Evolutionary conservation across 2,113 vertebrate genomes (phyloP).

Genomic region (Hepsetus odoe): DNA sequence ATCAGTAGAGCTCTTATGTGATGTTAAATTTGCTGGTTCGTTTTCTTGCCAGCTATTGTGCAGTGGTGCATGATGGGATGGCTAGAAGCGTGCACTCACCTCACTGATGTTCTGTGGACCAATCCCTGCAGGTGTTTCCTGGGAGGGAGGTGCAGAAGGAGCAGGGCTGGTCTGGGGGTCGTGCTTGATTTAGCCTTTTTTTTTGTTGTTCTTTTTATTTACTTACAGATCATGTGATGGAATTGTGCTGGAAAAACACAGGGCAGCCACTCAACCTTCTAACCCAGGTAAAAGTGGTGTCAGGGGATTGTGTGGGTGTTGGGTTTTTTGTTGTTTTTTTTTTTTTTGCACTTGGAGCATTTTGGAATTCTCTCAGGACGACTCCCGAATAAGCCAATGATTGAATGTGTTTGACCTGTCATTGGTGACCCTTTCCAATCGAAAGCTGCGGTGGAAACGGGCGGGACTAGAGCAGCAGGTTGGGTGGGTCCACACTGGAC

Average conservation of each 20-base stretch:
- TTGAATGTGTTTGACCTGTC: constrained; percentile 77
- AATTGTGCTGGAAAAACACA: constrained; percentile 59
- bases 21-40: constrained; percentile 56
- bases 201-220: constrained; percentile 57
- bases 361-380: constrained; percentile 76
- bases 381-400: constrained; percentile 71
- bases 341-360: constrained; percentile 58
- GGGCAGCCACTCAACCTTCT: constrained; percentile 41
- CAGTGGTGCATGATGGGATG: constrained; percentile 65
- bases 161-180: constrained; percentile 33
- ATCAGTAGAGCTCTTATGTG: constrained; percentile 62
- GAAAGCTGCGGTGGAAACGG: constrained; percentile 60
- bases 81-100: constrained; percentile 4
- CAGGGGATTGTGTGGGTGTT: neutral
- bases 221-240: constrained; percentile 63
- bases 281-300: constrained; percentile 24
- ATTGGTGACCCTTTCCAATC: constrained; percentile 68
- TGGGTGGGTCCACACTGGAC: constrained; percentile 40
- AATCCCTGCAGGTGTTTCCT: constrained; percentile 80
- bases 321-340: neutral
- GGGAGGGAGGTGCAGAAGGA: constrained; percentile 26
- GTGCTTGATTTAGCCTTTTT: constrained; percentile 12
- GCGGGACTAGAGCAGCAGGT: constrained; percentile 46
- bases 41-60: constrained; percentile 59
- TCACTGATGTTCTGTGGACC: constrained; percentile 84